A percentile compares a stretch with the other conserved stretches of the same genome.
These are phyloP conservation scores for Chelon auratus DNA, from an alignment of 2,797 vertebrate species.

Conservation along the genomic window DNA sequence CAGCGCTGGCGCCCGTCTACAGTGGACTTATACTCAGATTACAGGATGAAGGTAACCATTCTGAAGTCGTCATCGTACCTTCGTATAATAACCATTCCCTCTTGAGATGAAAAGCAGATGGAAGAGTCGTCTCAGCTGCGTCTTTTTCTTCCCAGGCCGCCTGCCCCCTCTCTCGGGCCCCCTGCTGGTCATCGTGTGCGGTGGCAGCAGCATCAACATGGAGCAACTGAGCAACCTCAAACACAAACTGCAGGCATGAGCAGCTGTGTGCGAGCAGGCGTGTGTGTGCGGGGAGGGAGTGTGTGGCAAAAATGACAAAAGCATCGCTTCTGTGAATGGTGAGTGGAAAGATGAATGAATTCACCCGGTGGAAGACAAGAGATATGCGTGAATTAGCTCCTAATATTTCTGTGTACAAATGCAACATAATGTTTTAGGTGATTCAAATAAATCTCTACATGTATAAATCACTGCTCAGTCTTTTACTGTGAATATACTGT, in stretches of 20 bases:
- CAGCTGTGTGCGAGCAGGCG: not conserved
- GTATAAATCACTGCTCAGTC: not conserved
- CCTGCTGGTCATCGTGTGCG: constrained; percentile 77
- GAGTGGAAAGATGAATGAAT: not conserved
- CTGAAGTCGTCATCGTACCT: not conserved
- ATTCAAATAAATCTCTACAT: not conserved
- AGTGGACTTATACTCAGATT: constrained; percentile 62
- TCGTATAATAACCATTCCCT: not conserved
- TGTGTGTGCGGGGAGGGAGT: not conserved
- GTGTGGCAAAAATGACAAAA: not conserved
- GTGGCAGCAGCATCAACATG: constrained; percentile 71
- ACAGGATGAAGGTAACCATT: constrained; percentile 69
- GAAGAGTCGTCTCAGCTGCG: no score
- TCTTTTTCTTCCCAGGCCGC: constrained; percentile 42
- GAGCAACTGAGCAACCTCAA: constrained; percentile 63
- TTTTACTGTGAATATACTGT: not conserved
- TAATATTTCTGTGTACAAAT: not conserved
- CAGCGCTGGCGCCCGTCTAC: constrained; percentile 72
- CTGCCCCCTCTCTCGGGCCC: constrained; percentile 55
- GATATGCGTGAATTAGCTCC: not conserved
- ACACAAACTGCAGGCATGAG: constrained; percentile 58
- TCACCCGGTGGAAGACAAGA: not conserved
- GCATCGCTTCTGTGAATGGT: no score
- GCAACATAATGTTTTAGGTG: not conserved
- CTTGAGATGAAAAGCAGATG: not conserved